These are phyloP conservation scores for Lynx canadensis DNA, from an alignment of 2,113 vertebrate genomes.

Conservation along the genomic window DNA sequence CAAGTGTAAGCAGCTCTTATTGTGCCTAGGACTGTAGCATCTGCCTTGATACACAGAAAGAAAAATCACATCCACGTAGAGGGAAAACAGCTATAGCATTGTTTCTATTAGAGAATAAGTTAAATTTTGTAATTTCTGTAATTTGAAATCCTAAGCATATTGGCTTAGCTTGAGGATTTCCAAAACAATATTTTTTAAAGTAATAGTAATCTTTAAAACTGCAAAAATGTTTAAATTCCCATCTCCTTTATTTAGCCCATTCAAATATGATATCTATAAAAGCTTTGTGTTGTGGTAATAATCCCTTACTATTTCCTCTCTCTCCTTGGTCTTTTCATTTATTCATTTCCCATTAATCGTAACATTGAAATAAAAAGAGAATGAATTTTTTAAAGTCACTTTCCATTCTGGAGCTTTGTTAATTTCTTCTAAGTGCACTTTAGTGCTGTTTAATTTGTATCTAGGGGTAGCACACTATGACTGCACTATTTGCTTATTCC, in stretches of 20 bases:
- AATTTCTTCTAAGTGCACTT: constrained; percentile 75
- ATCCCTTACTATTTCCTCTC: neutral
- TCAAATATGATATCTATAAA: constrained; percentile 59
- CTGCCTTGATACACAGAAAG: neutral
- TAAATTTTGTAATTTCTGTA: constrained; percentile 37
- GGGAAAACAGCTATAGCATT: neutral
- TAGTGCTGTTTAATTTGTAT: constrained; percentile 57
- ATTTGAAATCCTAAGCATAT: constrained; percentile 24
- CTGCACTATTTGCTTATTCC: neutral
- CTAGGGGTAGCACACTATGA: neutral
- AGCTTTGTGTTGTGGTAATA: constrained; percentile 35
- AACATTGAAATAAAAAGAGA: constrained; percentile 76
- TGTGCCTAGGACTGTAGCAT: neutral
- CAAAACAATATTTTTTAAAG: constrained; percentile 3
- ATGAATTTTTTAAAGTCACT: constrained; percentile 70
- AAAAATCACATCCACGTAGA: neutral
- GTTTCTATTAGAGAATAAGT: constrained; percentile 18
- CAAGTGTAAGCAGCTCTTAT: neutral
- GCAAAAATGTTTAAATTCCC: constrained; percentile 43
- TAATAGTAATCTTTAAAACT: constrained; percentile 31
- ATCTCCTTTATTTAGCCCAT: constrained; percentile 1
- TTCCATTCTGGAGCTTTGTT: constrained; percentile 68
- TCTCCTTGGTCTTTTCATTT: constrained; percentile 64
- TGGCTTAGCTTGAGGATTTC: constrained; percentile 3
- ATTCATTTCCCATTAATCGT: constrained; percentile 68